These are phyloP conservation scores for Luidia sarsii DNA, from an alignment of 53 echinoderm and acorn worm genomes.

Conservation along the genomic window DNA sequence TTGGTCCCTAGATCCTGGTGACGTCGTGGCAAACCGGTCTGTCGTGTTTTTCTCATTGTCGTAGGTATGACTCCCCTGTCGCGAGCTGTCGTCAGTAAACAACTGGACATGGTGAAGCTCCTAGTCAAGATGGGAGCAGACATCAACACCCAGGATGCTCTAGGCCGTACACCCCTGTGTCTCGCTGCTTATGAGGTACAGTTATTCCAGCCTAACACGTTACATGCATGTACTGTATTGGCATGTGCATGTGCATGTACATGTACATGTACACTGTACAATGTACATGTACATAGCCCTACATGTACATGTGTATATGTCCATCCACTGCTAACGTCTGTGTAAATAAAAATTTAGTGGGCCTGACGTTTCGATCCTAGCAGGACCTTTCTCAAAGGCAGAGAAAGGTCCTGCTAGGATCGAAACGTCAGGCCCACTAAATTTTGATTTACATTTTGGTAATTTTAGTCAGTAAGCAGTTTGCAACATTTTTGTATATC, in stretches of 20 bases:
- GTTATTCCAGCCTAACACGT: too few relatives aligned
- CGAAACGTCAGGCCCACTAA: too few relatives aligned
- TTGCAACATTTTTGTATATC: too few relatives aligned
- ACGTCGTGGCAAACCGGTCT: too few relatives aligned
- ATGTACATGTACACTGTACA: not conserved
- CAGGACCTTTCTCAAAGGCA: too few relatives aligned
- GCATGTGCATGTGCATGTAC: not conserved
- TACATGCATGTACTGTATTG: not conserved
- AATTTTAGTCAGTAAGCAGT: too few relatives aligned
- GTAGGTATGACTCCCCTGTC: constrained; percentile 91
- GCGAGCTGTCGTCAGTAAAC: constrained; percentile 73
- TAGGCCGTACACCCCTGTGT: constrained; percentile 92
- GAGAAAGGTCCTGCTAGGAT: too few relatives aligned
- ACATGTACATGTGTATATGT: not conserved
- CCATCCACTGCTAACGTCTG: too few relatives aligned
- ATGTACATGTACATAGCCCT: too few relatives aligned
- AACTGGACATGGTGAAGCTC: constrained; percentile 89
- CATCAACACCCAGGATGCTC: constrained; percentile 86
- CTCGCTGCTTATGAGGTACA: constrained; percentile 97
- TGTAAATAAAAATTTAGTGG: not conserved
- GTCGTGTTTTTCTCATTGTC: not conserved
- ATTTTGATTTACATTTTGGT: too few relatives aligned
- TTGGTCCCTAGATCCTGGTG: too few relatives aligned
- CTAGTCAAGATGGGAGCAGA: constrained; percentile 94
- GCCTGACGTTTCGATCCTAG: too few relatives aligned